Evolutionary conservation across 2,797 vertebrate species (phyloP).

Genomic region (Dipus sagitta): DNA sequence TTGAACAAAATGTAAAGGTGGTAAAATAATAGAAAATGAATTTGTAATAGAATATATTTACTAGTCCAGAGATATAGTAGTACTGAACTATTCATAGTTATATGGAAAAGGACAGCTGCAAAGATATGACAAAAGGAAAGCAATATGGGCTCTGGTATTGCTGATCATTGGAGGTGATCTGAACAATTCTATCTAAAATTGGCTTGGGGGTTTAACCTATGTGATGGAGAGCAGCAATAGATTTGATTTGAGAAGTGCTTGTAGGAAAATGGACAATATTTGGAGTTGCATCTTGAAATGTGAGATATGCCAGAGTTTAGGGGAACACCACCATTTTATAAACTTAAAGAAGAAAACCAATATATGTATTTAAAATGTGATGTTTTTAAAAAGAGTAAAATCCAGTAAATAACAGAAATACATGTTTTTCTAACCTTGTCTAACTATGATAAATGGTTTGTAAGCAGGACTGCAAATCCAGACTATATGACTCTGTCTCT

Average conservation of each 20-base stretch:
- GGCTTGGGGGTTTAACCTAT: neutral
- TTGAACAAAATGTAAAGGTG: neutral
- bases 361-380: slow-evolving; percentile 17
- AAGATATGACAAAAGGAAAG: neutral
- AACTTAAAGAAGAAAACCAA: neutral
- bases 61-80: neutral
- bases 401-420: neutral
- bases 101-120: neutral
- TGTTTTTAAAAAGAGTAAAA: neutral
- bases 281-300: neutral
- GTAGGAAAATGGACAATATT: neutral
- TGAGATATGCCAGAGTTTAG: neutral
- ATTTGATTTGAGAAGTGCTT: neutral
- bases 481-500: slow-evolving; percentile 6
- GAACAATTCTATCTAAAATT: neutral
- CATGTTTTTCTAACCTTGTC: neutral
- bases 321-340: neutral
- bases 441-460: neutral
- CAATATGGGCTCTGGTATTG: neutral
- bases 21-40: slow-evolving; percentile 4
- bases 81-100: neutral
- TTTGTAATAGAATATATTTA: neutral
- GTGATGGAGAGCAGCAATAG: neutral
- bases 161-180: neutral
- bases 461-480: neutral